Conservation (phyloP, 2,797 vertebrate genomes). For the Epinephelus malabaricus region DNA sequence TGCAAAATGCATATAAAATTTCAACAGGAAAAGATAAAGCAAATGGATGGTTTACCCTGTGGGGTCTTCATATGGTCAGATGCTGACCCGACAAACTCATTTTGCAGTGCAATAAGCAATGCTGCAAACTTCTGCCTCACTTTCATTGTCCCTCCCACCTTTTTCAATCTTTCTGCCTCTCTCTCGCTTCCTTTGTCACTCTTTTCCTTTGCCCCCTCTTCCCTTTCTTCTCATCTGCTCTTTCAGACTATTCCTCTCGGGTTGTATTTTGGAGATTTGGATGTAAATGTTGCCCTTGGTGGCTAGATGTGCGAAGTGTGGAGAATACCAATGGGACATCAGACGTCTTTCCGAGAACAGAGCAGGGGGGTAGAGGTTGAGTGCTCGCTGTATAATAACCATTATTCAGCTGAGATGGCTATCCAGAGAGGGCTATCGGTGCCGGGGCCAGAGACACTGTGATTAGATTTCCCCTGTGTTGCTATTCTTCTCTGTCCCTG, state of each 20-base stretch:
- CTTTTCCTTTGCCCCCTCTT: neutral
- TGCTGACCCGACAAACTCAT: slow-evolving; percentile 31
- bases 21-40: neutral
- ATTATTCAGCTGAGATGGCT: slow-evolving; percentile 84
- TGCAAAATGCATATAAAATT: neutral
- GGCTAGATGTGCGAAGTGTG: slow-evolving; percentile 48
- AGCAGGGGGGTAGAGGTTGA: slow-evolving; percentile 69
- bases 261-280: slow-evolving; percentile 67
- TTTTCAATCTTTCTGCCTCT: slow-evolving; percentile 8
- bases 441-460: slow-evolving; percentile 70
- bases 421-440: slow-evolving; percentile 75
- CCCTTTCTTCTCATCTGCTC: slow-evolving; percentile 31
- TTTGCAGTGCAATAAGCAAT: slow-evolving; percentile 26
- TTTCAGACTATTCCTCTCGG: slow-evolving; percentile 38
- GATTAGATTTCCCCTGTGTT: slow-evolving; percentile 81
- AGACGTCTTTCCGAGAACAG: slow-evolving; percentile 62
- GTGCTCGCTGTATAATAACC: slow-evolving; percentile 81
- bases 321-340: slow-evolving; percentile 74
- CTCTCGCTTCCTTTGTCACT: slow-evolving; percentile 6
- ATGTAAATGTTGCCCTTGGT: slow-evolving; percentile 77
- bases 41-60: slow-evolving; percentile 3
- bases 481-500: slow-evolving; percentile 74
- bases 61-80: neutral
- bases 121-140: slow-evolving; percentile 27
- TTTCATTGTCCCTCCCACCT: neutral